A percentile compares a stretch with the other conserved stretches of the same genome.
These are phyloP conservation scores for Mandrillus leucophaeus DNA, from an alignment of 2,113 vertebrate genomes.

Conservation along the genomic window DNA sequence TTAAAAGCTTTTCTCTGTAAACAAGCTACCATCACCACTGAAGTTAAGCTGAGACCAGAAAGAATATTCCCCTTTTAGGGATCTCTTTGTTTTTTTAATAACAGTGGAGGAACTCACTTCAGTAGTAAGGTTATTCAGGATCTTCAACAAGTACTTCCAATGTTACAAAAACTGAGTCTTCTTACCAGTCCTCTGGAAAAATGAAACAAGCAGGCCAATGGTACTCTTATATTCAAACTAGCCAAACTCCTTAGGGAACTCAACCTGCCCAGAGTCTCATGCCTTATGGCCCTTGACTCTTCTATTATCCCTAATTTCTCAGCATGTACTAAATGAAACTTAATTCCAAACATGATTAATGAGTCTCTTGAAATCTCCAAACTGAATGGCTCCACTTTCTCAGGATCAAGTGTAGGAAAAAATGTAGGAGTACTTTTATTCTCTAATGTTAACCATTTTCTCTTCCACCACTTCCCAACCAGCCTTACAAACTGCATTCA, in stretches of 20 bases:
- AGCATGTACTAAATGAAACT: background rate
- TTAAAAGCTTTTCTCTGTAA: background rate
- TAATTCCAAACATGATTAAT: background rate
- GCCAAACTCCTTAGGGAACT: background rate
- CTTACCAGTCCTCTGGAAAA: background rate
- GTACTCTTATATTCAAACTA: background rate
- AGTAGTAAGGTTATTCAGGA: background rate
- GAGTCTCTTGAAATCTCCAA: background rate
- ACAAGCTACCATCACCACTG: background rate
- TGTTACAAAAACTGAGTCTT: background rate
- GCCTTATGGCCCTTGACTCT: background rate
- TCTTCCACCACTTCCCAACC: background rate
- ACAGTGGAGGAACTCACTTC: background rate
- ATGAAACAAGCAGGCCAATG: background rate
- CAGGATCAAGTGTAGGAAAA: background rate
- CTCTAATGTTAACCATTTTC: background rate
- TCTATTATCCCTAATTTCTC: background rate
- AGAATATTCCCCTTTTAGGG: background rate
- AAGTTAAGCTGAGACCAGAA: background rate
- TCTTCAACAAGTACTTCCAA: background rate
- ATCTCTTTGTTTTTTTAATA: background rate
- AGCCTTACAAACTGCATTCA: background rate
- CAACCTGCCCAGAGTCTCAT: background rate
- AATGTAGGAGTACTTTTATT: background rate
- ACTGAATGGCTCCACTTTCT: background rate